phyloP scores from a whole-genome alignment of 1,140 invertebrate species.

The Dreissena rostriformis region DNA sequence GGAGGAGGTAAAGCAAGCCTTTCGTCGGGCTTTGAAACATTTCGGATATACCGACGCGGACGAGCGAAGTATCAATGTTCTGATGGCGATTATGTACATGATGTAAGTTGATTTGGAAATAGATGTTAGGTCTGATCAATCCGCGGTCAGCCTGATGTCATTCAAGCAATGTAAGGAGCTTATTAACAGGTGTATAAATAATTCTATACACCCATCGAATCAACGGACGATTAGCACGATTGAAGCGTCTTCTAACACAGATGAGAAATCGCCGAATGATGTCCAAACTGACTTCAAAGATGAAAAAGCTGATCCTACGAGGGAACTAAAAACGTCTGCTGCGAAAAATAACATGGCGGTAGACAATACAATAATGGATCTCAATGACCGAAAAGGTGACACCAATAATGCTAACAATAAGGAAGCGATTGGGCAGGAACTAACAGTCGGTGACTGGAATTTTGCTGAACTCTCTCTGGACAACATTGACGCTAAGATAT shows the following conservation, averaged over 20 bases:
- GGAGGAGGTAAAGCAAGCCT: conserved; percentile 31
- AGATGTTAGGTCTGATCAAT: not conserved
- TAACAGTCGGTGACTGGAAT: not conserved
- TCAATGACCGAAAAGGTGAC: not conserved
- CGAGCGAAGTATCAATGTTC: conserved; percentile 3
- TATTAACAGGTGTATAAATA: no score
- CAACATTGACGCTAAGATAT: not conserved
- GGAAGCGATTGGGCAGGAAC: not conserved
- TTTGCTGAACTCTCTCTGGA: not conserved
- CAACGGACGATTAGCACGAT: no score
- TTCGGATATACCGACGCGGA: conserved; percentile 34
- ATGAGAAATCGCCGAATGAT: not conserved
- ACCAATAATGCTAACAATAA: not conserved
- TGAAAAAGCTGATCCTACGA: not conserved
- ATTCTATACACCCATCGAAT: not conserved
- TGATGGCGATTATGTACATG: conserved; percentile 32
- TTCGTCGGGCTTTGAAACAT: not conserved
- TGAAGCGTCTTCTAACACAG: no score
- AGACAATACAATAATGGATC: not conserved
- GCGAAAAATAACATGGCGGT: not conserved
- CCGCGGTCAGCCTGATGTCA: no score
- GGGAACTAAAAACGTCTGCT: no score
- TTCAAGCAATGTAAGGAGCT: no score
- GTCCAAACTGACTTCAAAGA: not conserved
- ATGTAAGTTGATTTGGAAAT: conserved; percentile 26